Evolutionary conservation across 2,113 vertebrate genomes (phyloP).

Genomic region (Aix galericulata): DNA sequence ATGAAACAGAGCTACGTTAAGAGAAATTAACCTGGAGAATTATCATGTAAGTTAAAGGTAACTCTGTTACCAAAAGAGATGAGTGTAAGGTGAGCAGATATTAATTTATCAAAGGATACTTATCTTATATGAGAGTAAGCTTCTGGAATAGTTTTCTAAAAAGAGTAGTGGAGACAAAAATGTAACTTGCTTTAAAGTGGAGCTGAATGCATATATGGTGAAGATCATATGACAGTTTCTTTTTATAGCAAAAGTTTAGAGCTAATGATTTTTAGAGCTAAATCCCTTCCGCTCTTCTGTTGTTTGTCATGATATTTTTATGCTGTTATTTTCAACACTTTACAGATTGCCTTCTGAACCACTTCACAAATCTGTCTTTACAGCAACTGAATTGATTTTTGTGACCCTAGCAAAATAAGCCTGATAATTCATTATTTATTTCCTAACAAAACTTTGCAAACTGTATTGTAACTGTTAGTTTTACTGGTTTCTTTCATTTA

Average conservation of each 20-base stretch:
- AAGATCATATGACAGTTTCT: background rate
- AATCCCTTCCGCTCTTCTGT: constrained; percentile 8
- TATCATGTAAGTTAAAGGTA: background rate
- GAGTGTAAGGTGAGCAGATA: background rate
- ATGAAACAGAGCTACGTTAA: background rate
- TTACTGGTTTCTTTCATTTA: background rate
- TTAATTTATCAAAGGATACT: background rate
- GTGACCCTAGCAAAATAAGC: background rate
- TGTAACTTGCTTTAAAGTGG: background rate
- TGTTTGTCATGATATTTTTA: constrained; percentile 42
- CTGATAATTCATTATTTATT: background rate
- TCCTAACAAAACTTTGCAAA: background rate
- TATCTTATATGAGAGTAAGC: background rate
- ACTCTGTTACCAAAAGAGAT: background rate
- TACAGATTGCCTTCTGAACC: constrained; percentile 34
- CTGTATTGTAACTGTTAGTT: background rate
- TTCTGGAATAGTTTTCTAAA: background rate
- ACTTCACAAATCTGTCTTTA: constrained; percentile 41
- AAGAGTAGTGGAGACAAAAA: background rate
- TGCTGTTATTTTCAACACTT: constrained; percentile 44
- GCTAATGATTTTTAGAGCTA: constrained; percentile 34
- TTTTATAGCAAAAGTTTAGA: constrained; percentile 6
- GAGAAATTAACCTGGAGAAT: background rate
- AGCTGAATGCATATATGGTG: background rate
- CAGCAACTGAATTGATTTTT: constrained; percentile 26